Evolutionary conservation across 2,113 vertebrate species (phyloP), one percentile per base, ranked within the genome.

Genomic region (Bos javanicus): DNA sequence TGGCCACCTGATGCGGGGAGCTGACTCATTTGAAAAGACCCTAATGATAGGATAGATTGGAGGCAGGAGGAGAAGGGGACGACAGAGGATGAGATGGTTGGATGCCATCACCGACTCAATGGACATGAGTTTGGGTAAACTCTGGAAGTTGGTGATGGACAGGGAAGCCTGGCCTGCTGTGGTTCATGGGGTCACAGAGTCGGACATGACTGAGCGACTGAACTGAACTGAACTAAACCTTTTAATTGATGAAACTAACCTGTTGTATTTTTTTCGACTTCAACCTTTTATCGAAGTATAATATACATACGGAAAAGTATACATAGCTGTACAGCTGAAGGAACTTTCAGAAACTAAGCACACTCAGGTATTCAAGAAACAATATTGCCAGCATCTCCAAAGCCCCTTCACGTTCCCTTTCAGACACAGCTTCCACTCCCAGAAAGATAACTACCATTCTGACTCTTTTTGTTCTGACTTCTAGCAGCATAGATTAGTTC

Each of bases 231-330:
- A 28, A 60, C 57, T 6, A 6, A 50, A 39, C 14, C 57, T 95
- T 95, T 88, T 87, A 90, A 81, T 94, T 87, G 54, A 56, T 90
- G 39, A 96, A 97, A 86, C 50, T 71, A 57, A 93, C 19, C 39
- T 92, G 13, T 80, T 90, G 2, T 1, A 23, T 52, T 81, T 96
- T 95, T 91, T 56, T 26, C 5, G 67, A 30, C 94, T 89, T 97
- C 78, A 50, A 54, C n/a, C 93, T 95, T 90, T 95, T 62, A 43
- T 84, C 19, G 50, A 94, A 88, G 39, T 93, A 54, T 96, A 80
- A 36, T 83, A 74, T 48, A n/a, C 11, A 95, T 87, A 71, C 1
- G 88, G 30, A 90, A 83, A 93, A 76, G 39, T 87, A 26, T 0
- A 15, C 3, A 26, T 28, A 54, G 78, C 10, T 67, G 1, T 83